These are phyloP conservation scores for Cyclopterus lumpus DNA, from an alignment of 2,797 vertebrate genomes.

Conservation along the genomic window DNA sequence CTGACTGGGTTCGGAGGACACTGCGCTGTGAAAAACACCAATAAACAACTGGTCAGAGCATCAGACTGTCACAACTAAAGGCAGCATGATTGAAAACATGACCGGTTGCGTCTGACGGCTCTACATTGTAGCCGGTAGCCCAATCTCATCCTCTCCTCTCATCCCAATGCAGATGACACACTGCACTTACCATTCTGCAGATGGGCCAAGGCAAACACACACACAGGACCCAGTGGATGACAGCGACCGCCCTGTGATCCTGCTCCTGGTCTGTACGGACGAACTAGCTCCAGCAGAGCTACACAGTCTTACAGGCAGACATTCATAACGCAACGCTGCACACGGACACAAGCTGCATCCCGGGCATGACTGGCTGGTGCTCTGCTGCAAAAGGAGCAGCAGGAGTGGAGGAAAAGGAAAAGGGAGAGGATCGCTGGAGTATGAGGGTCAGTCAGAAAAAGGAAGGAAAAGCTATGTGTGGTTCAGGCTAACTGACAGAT, in stretches of 20 bases:
- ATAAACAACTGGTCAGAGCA: neutral
- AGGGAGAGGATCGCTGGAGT: conserved; percentile 6
- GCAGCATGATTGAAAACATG: neutral
- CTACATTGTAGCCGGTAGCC: conserved; percentile 13
- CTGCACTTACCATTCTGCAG: conserved; percentile 74
- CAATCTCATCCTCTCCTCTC: conserved; percentile 30
- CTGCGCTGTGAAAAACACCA: neutral
- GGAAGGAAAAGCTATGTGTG: conserved; percentile 18
- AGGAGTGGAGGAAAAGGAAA: conserved; percentile 5
- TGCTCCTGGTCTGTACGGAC: conserved; percentile 36
- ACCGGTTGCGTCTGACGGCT: neutral
- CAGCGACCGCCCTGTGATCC: conserved; percentile 21
- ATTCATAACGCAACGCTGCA: conserved; percentile 53
- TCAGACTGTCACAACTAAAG: conserved; percentile 18
- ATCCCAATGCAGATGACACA: conserved; percentile 51
- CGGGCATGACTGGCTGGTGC: conserved; percentile 22
- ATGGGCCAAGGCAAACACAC: conserved; percentile 40
- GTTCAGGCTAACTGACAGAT: conserved; percentile 23
- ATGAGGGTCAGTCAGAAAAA: conserved; percentile 9
- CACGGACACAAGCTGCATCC: conserved; percentile 40
- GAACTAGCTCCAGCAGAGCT: conserved; percentile 35
- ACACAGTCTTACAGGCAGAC: conserved; percentile 34
- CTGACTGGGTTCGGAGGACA: conserved; percentile 4
- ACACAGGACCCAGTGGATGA: conserved; percentile 35
- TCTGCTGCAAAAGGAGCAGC: conserved; percentile 45